Evolutionary conservation across 2,888 invertebrate genomes (phyloP).

Genomic region (Trichopria drosophilae): DNA sequence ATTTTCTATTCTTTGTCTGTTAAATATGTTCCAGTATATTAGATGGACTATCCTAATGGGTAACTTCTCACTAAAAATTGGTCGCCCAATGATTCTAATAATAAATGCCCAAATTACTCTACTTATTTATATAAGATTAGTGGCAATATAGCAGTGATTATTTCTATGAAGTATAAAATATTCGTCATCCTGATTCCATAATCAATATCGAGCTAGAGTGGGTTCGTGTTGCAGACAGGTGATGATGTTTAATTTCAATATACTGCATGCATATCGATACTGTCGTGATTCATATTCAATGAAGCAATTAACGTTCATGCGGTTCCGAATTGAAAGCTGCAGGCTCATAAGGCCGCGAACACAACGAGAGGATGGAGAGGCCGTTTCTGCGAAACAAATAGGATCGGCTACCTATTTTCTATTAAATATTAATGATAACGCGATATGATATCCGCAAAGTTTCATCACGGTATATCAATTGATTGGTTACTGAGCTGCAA

Average conservation of each 20-base stretch:
- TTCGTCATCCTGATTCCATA: slow-evolving; percentile 1
- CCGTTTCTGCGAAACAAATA: slow-evolving; percentile 38
- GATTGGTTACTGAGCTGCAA: slow-evolving; percentile 46
- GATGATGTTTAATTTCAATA: slow-evolving; percentile 47
- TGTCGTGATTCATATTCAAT: slow-evolving; percentile 56
- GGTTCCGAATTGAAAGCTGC: slow-evolving; percentile 32
- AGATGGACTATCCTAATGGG: too few species aligned
- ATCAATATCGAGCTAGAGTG: too few species aligned
- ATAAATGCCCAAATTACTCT: background rate
- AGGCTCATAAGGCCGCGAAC: slow-evolving; percentile 19
- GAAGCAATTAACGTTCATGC: slow-evolving; percentile 54
- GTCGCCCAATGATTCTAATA: too few species aligned
- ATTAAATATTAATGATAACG: slow-evolving; percentile 54
- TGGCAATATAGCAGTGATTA: background rate
- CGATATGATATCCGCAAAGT: slow-evolving; percentile 44
- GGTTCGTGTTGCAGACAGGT: slow-evolving; percentile 21
- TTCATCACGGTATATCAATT: slow-evolving; percentile 46
- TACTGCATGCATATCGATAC: slow-evolving; percentile 49
- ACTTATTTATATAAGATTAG: too few species aligned
- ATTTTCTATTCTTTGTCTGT: too few species aligned
- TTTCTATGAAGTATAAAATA: slow-evolving; percentile 3
- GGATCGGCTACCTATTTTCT: slow-evolving; percentile 48
- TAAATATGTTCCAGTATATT: too few species aligned
- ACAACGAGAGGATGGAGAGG: slow-evolving; percentile 17
- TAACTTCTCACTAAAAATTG: too few species aligned